Base-by-base conservation (phyloP, 2,888 invertebrate genomes). In the Amiota mariae region DNA sequence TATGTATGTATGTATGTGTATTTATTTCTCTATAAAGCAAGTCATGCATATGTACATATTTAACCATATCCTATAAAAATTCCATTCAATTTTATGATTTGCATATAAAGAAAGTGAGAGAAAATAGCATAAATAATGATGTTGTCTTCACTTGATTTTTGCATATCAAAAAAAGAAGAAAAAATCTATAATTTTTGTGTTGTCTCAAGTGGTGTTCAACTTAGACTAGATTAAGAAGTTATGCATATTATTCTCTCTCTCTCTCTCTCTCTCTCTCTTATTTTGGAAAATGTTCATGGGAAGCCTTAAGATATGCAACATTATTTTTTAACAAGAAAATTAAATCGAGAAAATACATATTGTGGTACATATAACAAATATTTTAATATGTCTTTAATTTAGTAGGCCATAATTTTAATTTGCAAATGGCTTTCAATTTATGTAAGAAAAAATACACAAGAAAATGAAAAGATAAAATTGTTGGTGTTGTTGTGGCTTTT, bases 341-440 rank as follows among this genome's bases (percentile, higher is more conserved):
- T 36, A 36, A 36, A 36, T 13, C 24, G n/a, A 63, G 46, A 15
- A 24, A 63, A 18, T n/a, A n/a, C n/a, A 59, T 11, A 18, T 18
- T n/a, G n/a, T n/a, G 54, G 54, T n/a, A n/a, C n/a, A n/a, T n/a
- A 54, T n/a, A 54, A n/a, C 13, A 13, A 1, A 63, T 49, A 20
- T 18, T 68, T 54, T 68, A 51, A 68, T 24, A 24, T 24, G 54
- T 46, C 46, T 68, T 68, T 68, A 20, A 49, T 64, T 48, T 49
- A 67, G 49, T 49, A 49, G 66, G 66, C 49, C 18, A 18, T 67
- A 67, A 67, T 49, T 67, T 67, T 68, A 51, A 68, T 68, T 68
- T 68, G 67, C 15, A 68, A 68, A 68, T 68, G 67, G 67, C 51
- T 68, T 68, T 68, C 67, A 68, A 68, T 68, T 68, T 68, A 10